phyloP scores from a whole-genome alignment of 2,797 vertebrate genomes.

The Coluber constrictor region DNA sequence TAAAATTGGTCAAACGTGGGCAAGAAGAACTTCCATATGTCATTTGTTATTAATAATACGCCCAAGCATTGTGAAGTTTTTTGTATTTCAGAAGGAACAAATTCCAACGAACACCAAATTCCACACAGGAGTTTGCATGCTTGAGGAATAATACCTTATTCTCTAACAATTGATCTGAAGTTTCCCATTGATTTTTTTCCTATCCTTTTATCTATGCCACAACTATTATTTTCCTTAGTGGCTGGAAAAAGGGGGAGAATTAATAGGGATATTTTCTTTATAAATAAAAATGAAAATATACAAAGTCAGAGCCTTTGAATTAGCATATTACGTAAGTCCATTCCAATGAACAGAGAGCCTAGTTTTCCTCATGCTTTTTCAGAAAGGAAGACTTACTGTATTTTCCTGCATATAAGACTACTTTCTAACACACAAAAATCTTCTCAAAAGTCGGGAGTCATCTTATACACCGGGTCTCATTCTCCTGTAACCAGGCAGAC shows the following conservation, averaged over 20 bases:
- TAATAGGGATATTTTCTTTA: background rate
- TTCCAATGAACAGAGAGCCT: background rate
- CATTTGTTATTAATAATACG: background rate
- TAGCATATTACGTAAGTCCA: background rate
- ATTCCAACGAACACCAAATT: background rate
- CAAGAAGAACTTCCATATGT: background rate
- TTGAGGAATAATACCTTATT: background rate
- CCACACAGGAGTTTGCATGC: background rate
- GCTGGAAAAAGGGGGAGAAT: background rate
- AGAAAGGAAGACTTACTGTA: background rate
- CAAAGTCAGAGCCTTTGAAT: background rate
- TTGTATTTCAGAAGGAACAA: background rate
- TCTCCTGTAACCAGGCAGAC: no score
- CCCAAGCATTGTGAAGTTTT: background rate
- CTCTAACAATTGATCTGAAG: background rate
- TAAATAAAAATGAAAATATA: background rate
- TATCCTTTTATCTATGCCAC: background rate
- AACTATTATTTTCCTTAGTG: background rate
- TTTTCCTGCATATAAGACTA: no score
- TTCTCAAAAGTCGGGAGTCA: no score
- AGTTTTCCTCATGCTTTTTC: background rate
- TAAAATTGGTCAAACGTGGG: background rate
- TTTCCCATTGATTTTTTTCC: background rate
- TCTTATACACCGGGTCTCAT: no score
- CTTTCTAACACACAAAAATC: no score